Evolutionary conservation across 2,797 vertebrate genomes (phyloP).

Genomic region (Leptodactylus fallax): DNA sequence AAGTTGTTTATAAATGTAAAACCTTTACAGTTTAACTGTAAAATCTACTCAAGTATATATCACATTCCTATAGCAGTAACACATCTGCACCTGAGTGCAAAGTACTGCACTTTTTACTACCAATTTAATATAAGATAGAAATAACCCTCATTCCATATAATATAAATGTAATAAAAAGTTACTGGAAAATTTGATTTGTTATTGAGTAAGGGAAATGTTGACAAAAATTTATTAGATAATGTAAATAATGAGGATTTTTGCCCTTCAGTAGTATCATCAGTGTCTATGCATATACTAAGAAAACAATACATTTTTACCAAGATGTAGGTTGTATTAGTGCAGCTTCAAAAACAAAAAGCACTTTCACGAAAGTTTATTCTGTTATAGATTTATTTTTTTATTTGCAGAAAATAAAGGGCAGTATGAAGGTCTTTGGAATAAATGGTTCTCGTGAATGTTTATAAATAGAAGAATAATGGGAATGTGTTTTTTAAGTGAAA

Average conservation of each 20-base stretch:
- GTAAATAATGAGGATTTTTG: no score
- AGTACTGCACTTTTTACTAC: not conserved
- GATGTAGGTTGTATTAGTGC: not conserved
- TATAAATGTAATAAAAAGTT: not conserved
- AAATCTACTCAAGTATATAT: no score
- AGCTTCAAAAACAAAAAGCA: not conserved
- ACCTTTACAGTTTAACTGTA: no score
- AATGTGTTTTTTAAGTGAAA: slow-evolving; percentile 6
- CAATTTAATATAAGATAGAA: no score
- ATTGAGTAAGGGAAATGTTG: not conserved
- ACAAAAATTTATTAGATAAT: not conserved
- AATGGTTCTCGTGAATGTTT: not conserved
- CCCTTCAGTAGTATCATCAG: not conserved
- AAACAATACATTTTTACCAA: not conserved
- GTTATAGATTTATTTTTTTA: not conserved
- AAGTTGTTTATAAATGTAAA: no score
- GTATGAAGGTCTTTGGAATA: not conserved
- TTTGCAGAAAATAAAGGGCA: not conserved
- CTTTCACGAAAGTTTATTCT: not conserved
- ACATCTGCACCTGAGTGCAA: not conserved
- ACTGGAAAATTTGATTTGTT: not conserved
- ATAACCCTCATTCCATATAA: not conserved
- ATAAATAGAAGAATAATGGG: slow-evolving; percentile 10
- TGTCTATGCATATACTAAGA: not conserved
- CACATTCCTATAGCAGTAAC: no score